Evolutionary conservation across 2,113 vertebrate species (phyloP).

Genomic region (Myotis lucifugus): DNA sequence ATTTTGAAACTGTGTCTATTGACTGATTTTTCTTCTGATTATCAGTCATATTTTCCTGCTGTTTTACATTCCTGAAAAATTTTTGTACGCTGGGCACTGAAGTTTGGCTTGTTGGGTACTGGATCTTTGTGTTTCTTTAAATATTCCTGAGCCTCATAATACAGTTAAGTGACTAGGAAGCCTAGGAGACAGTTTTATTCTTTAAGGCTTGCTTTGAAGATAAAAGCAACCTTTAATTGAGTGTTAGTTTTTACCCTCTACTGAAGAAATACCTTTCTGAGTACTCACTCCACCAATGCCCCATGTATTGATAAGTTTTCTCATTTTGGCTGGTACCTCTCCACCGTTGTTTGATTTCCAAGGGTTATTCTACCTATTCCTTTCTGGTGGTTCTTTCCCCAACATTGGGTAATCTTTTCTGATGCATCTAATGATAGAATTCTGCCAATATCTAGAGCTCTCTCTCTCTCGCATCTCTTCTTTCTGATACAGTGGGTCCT

Average conservation of each 20-base stretch:
- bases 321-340: neutral
- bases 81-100: neutral
- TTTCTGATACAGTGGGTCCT: neutral
- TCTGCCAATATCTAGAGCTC: neutral
- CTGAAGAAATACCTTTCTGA: neutral
- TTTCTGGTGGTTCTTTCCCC: neutral
- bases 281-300: neutral
- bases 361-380: neutral
- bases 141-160: neutral
- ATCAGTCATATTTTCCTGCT: neutral
- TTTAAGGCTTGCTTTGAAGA: neutral
- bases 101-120: neutral
- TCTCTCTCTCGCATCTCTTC: neutral
- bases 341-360: neutral
- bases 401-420: neutral
- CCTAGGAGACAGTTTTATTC: neutral
- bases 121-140: slow-evolving; percentile 23
- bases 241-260: neutral
- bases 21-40: neutral
- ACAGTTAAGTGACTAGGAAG: neutral
- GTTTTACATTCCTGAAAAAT: slow-evolving; percentile 31
- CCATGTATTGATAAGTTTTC: neutral
- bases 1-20: neutral
- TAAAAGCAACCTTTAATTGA: neutral
- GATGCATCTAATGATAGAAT: neutral